Conservation (phyloP, 2,888 invertebrate species). For the Poecilobothrus nobilitatus region DNA sequence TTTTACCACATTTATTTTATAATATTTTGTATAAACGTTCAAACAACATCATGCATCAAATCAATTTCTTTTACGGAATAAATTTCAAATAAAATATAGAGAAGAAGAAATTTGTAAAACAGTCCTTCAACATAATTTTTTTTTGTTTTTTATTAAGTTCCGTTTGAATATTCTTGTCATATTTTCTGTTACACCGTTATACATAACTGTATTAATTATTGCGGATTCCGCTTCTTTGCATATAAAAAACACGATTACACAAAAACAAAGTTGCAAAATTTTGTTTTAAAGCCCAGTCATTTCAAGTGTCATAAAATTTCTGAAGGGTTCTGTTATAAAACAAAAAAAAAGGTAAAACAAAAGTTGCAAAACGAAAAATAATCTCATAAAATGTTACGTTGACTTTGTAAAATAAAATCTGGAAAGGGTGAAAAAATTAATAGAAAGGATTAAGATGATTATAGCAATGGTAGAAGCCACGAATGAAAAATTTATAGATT, state of each 20-base stretch:
- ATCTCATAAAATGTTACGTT: too few species aligned
- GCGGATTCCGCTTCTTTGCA: slow-evolving; percentile 21
- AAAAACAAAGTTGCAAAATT: background rate
- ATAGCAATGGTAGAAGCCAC: too few species aligned
- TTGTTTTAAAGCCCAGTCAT: background rate
- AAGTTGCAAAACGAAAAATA: background rate
- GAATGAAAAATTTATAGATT: too few species aligned
- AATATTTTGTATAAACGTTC: too few species aligned
- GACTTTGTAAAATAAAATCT: too few species aligned
- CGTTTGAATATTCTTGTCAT: background rate
- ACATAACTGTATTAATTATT: slow-evolving; percentile 21
- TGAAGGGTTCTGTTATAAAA: background rate
- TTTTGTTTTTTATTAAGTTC: background rate
- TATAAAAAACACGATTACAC: slow-evolving; percentile 4
- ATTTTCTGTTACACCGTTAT: background rate
- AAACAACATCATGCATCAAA: too few species aligned
- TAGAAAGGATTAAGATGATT: too few species aligned
- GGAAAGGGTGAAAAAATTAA: too few species aligned
- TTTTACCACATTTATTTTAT: too few species aligned
- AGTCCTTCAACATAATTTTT: background rate
- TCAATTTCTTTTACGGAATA: too few species aligned
- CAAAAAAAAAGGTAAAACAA: background rate
- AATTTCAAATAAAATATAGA: too few species aligned
- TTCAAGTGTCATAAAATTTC: slow-evolving; percentile 1
- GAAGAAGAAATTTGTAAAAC: too few species aligned